Percentiles rank a stretch among this genome's conserved stretches.
These are phyloP conservation scores for Xyrichtys novacula DNA, from an alignment of 2,797 vertebrate species.

Conservation along the genomic window DNA sequence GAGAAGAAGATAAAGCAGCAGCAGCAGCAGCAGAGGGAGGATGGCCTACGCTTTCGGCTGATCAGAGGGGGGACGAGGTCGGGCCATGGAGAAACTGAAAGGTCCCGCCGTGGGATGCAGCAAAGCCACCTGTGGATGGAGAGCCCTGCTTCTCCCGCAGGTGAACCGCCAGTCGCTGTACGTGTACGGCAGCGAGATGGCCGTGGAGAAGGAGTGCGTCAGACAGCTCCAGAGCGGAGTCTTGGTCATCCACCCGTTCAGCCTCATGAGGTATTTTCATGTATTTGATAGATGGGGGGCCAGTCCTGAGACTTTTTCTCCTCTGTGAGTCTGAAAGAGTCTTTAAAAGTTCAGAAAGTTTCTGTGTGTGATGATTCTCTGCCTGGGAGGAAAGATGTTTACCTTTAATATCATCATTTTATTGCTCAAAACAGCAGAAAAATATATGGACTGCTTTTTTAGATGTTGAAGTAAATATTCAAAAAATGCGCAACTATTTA, in stretches of 20 bases:
- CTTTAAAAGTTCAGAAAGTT: slow-evolving; percentile 35
- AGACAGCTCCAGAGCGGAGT: slow-evolving; percentile 82
- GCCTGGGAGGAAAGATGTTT: neutral
- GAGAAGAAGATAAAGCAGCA: slow-evolving; percentile 36
- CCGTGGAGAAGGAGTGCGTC: slow-evolving; percentile 83
- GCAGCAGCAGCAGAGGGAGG: slow-evolving; percentile 31
- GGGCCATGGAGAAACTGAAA: slow-evolving; percentile 78
- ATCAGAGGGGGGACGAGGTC: slow-evolving; percentile 53
- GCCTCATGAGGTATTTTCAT: slow-evolving; percentile 81
- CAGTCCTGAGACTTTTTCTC: slow-evolving; percentile 2
- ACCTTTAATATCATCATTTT: no score
- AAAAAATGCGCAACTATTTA: neutral
- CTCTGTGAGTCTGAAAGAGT: neutral
- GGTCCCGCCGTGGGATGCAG: slow-evolving; percentile 68
- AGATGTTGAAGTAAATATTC: neutral
- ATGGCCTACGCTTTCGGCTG: slow-evolving; percentile 63
- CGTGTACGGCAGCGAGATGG: slow-evolving; percentile 86
- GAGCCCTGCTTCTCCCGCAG: slow-evolving; percentile 83
- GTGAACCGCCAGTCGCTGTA: slow-evolving; percentile 85
- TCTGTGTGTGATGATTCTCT: neutral
- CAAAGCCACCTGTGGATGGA: slow-evolving; percentile 80
- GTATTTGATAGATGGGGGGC: slow-evolving; percentile 44
- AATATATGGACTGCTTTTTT: neutral
- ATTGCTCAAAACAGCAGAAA: neutral
- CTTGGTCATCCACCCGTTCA: slow-evolving; percentile 88